Percentiles rank a stretch among this genome's conserved stretches.
These are phyloP conservation scores for Trachelus iudaicus DNA, from an alignment of 2,888 invertebrate species.

Conservation along the genomic window DNA sequence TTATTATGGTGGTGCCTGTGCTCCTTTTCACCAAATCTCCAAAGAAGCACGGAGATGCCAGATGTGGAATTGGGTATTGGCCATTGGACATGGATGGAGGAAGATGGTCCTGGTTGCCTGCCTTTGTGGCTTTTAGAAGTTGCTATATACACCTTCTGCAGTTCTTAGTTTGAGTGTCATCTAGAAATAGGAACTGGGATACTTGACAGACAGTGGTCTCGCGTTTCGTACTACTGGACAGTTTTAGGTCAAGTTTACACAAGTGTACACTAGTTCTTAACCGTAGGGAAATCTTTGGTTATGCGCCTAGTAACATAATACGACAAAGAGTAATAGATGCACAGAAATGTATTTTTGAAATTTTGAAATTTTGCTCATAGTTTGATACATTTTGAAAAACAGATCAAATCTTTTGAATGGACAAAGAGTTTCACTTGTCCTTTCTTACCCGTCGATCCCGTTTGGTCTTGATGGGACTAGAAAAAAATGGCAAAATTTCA, in stretches of 20 bases:
- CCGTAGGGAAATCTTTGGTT: not conserved
- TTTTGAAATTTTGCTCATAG: not conserved
- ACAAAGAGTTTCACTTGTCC: not conserved
- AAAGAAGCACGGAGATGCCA: constrained; percentile 15
- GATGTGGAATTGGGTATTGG: not conserved
- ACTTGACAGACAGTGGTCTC: constrained; percentile 17
- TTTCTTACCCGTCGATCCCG: not conserved
- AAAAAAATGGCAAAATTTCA: not conserved
- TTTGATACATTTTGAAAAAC: not conserved
- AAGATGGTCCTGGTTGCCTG: constrained; percentile 16
- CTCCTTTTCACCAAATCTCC: constrained; percentile 45
- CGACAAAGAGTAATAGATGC: not conserved
- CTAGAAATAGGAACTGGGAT: not conserved
- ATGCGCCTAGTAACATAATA: not conserved
- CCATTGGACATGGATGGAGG: not conserved
- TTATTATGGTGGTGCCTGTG: constrained; percentile 39
- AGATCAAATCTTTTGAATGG: not conserved
- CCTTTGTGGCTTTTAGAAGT: constrained; percentile 29
- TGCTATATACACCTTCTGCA: not conserved
- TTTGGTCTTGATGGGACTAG: not conserved
- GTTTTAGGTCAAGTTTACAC: constrained; percentile 39
- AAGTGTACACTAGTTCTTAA: constrained; percentile 25
- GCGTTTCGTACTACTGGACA: constrained; percentile 29
- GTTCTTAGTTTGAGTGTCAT: not conserved
- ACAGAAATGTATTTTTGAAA: not conserved